Evolutionary conservation across 2,113 vertebrate species (phyloP), one percentile per base, ranked within the genome.

Genomic region (Pica pica): DNA sequence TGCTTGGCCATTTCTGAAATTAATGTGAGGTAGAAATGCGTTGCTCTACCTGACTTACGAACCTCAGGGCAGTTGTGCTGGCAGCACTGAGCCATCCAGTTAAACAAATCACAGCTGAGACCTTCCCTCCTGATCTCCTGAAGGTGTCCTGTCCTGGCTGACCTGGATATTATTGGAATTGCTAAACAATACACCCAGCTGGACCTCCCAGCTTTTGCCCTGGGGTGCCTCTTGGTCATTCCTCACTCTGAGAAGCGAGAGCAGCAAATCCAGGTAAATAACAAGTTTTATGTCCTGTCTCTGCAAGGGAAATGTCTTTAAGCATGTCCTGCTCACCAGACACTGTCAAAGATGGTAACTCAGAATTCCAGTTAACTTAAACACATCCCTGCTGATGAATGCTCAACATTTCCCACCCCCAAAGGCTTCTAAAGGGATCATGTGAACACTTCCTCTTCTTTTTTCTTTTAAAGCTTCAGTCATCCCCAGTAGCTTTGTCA

Each of bases 81-180:
- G 16, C 14, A 49, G 24, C 33, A 5, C 41, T 73, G 35, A 92
- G 37, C 24, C 37, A 55, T 21, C 27, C 47, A 60, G 16, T 46
- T 31, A 16, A 4, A 68, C 1, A 18, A 17, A 16, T 31, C 33
- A 8, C 14, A 81, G 61, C 3, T 73, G 76, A 89, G 39, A 81
- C 8, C 19, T 30, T 60, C 47, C 35, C 28, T 83, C 20, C 59
- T 75, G 3, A 18, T 53, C n/a, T 49, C 79, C 65, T 67, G 14
- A 85, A 99, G 99, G 96, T 99, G 99, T 75, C 99, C 99, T 14
- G 98, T 99, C 71, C 96, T 99, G 57, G 97, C 98, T 81, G 99
- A 98, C 86, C 96, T 99, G 77, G 99, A 99, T 94, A 83, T 99
- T 87, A 95, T 98, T 4, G 98, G 98, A 70, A 98, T 99, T 49